phyloP scores from a whole-genome alignment of 1,140 invertebrate species.

The Adoxophyes honmai region DNA sequence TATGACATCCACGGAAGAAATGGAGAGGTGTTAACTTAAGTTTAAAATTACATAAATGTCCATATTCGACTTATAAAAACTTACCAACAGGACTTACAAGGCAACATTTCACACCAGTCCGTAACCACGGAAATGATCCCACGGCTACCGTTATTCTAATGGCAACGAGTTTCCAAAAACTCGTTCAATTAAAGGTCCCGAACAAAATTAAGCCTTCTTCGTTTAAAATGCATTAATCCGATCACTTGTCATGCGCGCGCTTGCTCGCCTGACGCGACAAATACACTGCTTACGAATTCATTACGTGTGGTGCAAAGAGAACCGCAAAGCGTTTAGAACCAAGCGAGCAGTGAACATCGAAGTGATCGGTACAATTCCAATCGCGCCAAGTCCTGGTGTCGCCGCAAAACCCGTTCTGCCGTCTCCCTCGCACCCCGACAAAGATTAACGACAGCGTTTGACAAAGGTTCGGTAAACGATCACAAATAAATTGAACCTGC shows the following conservation, averaged over 20 bases:
- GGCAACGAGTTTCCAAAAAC: constrained; percentile 37
- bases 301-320: no score
- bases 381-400: constrained; percentile 45
- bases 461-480: constrained; percentile 43
- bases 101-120: background rate
- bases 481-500: constrained; percentile 39
- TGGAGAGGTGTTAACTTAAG: no score
- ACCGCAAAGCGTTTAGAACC: no score
- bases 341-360: no score
- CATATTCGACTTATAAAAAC: no score
- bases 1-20: no score
- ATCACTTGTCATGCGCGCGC: constrained; percentile 69
- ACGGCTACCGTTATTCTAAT: constrained; percentile 7
- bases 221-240: constrained; percentile 75
- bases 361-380: no score
- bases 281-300: no score
- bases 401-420: constrained; percentile 66
- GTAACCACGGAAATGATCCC: background rate
- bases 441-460: constrained; percentile 54
- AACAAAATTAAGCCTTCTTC: constrained; percentile 74
- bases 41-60: no score
- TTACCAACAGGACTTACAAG: background rate
- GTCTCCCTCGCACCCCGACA: constrained; percentile 46
- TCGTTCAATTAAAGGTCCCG: constrained; percentile 65
- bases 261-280: no score